These are phyloP conservation scores for Diarsia dahlii DNA, from an alignment of 2,888 invertebrate species.

Conservation along the genomic window DNA sequence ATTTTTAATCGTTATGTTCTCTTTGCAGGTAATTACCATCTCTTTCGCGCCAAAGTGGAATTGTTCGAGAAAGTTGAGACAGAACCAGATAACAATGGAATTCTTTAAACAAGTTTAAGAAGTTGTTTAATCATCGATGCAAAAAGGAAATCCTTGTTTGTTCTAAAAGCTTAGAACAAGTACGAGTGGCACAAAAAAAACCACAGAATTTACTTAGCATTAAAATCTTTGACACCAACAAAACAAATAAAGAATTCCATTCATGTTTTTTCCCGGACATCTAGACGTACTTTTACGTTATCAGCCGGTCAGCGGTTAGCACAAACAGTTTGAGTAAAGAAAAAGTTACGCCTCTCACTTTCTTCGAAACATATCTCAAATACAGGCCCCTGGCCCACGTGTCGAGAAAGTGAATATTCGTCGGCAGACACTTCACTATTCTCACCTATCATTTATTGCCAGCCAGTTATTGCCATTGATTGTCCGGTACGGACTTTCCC, in stretches of 20 bases:
- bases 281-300: slow-evolving; percentile 40
- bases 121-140: slow-evolving; percentile 8
- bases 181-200: background rate
- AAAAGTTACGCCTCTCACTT: slow-evolving; percentile 87
- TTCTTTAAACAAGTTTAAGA: slow-evolving; percentile 5
- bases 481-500: slow-evolving; percentile 77
- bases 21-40: slow-evolving; percentile 73
- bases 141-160: slow-evolving; percentile 37
- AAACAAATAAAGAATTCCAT: slow-evolving; percentile 54
- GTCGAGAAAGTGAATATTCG: slow-evolving; percentile 86
- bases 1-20: slow-evolving; percentile 69
- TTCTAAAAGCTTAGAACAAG: slow-evolving; percentile 11
- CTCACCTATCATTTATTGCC: slow-evolving; percentile 75
- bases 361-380: slow-evolving; percentile 82
- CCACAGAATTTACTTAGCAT: slow-evolving; percentile 17
- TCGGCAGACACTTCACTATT: slow-evolving; percentile 69
- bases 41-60: slow-evolving; percentile 47
- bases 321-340: slow-evolving; percentile 85
- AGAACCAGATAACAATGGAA: slow-evolving; percentile 54
- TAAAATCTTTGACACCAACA: slow-evolving; percentile 14
- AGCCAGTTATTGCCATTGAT: slow-evolving; percentile 75
- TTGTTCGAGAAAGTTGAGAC: slow-evolving; percentile 45
- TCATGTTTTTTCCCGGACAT: slow-evolving; percentile 56
- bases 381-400: slow-evolving; percentile 77
- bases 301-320: slow-evolving; percentile 57